Evolutionary conservation across 2,888 invertebrate genomes (phyloP).

Genomic region (Euproctis similis): DNA sequence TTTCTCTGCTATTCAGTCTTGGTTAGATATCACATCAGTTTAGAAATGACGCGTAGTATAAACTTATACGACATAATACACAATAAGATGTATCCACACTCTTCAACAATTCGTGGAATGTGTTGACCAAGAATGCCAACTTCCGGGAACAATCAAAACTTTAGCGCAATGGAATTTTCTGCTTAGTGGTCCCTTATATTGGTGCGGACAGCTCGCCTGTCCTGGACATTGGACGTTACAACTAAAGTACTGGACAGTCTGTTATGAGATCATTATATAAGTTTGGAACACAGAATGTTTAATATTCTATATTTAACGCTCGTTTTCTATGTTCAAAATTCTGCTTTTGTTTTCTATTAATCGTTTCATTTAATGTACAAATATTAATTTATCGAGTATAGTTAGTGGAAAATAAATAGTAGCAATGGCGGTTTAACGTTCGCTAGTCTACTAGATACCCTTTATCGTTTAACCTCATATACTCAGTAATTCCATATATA

Average conservation of each 20-base stretch:
- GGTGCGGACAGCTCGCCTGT: conserved; percentile 42
- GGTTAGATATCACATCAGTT: conserved; percentile 1
- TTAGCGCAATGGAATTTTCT: conserved; percentile 68
- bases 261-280: conserved; percentile 20
- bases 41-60: conserved; percentile 7
- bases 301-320: no score
- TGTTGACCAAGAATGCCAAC: conserved; percentile 69
- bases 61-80: conserved; percentile 44
- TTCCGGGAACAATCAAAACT: conserved; percentile 76
- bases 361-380: neutral
- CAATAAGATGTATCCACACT: conserved; percentile 65
- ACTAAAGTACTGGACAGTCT: conserved; percentile 11
- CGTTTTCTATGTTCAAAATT: no score
- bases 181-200: conserved; percentile 63
- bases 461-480: no score
- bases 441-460: no score
- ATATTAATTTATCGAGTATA: no score
- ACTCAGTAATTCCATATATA: no score
- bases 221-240: conserved; percentile 30
- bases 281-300: neutral
- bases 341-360: neutral
- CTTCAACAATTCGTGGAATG: conserved; percentile 56
- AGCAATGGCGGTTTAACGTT: no score
- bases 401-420: no score
- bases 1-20: no score